Conservation (phyloP, 1,140 invertebrate species). For the Drosophila ficusphila region DNA sequence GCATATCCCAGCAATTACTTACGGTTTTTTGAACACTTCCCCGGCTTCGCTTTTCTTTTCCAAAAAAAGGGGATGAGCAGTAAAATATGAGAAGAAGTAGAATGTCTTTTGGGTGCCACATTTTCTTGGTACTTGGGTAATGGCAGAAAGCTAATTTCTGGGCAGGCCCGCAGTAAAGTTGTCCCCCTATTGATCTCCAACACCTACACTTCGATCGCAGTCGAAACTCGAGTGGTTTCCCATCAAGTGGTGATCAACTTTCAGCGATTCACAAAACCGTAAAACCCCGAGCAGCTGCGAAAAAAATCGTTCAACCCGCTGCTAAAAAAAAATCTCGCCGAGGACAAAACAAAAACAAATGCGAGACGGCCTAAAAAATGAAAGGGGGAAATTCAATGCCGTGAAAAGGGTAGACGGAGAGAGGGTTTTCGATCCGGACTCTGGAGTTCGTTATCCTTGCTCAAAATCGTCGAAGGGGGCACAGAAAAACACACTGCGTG, state of each 20-base stretch:
- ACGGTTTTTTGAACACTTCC: conserved; percentile 71
- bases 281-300: conserved; percentile 62
- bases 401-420: conserved; percentile 72
- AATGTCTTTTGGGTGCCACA: not conserved
- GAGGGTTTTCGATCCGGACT: conserved; percentile 13
- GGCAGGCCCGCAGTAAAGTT: conserved; percentile 23
- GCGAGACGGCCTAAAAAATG: conserved; percentile 36
- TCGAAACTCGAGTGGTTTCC: conserved; percentile 29
- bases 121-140: not conserved
- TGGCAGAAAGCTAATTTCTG: conserved; percentile 36
- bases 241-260: conserved; percentile 64
- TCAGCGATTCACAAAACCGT: conserved; percentile 28
- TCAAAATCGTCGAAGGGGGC: conserved; percentile 43
- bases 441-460: conserved; percentile 72
- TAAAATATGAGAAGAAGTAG: not conserved
- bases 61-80: conserved; percentile 1
- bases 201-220: conserved; percentile 49
- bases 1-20: conserved; percentile 77
- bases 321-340: conserved; percentile 48
- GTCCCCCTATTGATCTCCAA: conserved; percentile 16
- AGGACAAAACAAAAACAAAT: conserved; percentile 63
- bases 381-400: conserved; percentile 77
- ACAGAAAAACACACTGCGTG: conserved; percentile 2
- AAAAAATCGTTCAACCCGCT: conserved; percentile 46
- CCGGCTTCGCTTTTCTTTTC: not conserved